Conservation (phyloP, 2,797 vertebrate genomes). For the Girardinus metallicus region DNA sequence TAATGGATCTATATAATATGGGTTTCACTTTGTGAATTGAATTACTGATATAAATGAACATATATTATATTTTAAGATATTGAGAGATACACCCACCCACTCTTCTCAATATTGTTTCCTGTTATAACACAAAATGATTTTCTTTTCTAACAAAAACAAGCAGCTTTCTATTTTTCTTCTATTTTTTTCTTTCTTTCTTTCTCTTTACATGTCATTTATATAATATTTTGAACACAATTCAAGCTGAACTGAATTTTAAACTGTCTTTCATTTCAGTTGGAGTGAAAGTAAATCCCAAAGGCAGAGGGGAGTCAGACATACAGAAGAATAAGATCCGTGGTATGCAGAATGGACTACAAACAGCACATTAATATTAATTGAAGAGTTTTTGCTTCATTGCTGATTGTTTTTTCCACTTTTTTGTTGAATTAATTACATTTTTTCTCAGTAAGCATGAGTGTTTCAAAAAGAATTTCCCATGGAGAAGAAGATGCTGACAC, state of each 20-base stretch:
- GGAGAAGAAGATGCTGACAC: not conserved
- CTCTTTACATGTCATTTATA: not conserved
- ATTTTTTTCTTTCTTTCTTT: not conserved
- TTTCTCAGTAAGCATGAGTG: conserved; percentile 8
- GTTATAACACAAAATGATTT: not conserved
- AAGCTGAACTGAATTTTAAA: conserved; percentile 17
- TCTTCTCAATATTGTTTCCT: not conserved
- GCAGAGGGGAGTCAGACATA: conserved; percentile 80
- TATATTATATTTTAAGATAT: not conserved
- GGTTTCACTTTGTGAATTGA: not conserved
- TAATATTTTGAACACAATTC: not conserved
- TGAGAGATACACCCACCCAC: not conserved
- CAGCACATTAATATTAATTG: not conserved
- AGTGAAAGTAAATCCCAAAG: conserved; percentile 82
- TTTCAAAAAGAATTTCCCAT: conserved; percentile 6
- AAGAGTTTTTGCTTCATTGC: not conserved
- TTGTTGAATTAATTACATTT: conserved; percentile 7
- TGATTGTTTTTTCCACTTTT: not conserved
- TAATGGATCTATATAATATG: not conserved
- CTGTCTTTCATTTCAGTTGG: conserved; percentile 78
- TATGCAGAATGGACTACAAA: conserved; percentile 38
- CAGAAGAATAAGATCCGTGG: conserved; percentile 86
- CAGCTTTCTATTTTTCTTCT: not conserved
- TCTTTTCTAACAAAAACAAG: not conserved
- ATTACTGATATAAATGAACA: not conserved